Base-by-base conservation (phyloP, 1,140 invertebrate species). In the Zaprionus davidi region DNA sequence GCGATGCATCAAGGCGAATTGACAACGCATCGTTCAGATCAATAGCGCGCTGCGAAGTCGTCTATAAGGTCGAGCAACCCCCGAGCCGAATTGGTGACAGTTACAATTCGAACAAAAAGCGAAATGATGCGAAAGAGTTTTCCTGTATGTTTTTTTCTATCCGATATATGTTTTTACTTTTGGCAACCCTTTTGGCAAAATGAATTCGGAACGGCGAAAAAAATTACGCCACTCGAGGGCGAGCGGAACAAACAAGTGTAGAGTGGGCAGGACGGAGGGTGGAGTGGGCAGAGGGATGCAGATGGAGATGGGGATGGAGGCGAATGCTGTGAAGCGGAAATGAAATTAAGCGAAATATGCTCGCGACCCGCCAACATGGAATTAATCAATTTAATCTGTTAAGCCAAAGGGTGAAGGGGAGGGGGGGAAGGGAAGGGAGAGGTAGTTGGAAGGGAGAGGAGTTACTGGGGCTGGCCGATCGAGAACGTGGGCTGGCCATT, bases 331-430 rank as follows among this genome's bases (percentile, higher is more conserved):
- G 71, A 73, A 82, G 81, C 81, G 84, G 84, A 88, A 88, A 88
- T 88, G 78, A 88, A 88, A 90, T 88, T 90, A 88, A 90, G 84
- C 85, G 78, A 87, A 87, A 88, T 88, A 88, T 88, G 84, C 82
- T 81, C 76, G 51, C 83, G 77, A 73, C 82, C 55, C 57, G 75
- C 53, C 85, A 73, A 73, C 78, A 90, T 91, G 81, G 70, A 91
- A 91, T 91, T 91, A 91, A 91, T 91, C 87, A 91, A 91, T 91
- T 91, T 91, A 84, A 91, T 81, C 83, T 71, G 60, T 81, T 81
- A 72, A 81, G 76, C 78, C 44, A 62, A 62, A 71, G 62, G 12
- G 41, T 24, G 20, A 5, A 17, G 12, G 24, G 9, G 22, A 1
- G 1, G 20, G 20, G 20, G 31, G 3, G 38, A 17, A 11, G 12